Evolutionary conservation across 2,113 vertebrate species (phyloP).

Genomic region (Sylvilagus bachmani): DNA sequence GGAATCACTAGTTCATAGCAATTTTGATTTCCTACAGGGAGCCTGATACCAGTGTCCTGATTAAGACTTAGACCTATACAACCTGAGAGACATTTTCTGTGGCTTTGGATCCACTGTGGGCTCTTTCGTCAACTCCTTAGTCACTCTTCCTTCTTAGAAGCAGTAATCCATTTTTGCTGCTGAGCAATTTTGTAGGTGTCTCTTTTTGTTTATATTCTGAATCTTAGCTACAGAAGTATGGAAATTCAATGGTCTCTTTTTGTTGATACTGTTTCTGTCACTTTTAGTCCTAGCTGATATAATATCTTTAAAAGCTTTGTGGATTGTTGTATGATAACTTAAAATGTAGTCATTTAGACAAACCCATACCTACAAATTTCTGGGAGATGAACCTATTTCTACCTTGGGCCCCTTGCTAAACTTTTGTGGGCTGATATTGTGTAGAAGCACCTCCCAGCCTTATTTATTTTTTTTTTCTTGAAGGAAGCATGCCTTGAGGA

Average conservation of each 20-base stretch:
- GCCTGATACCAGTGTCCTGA: neutral
- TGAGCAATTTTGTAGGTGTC: neutral
- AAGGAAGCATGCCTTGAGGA: neutral
- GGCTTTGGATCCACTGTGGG: neutral
- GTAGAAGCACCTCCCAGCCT: neutral
- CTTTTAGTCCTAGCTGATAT: neutral
- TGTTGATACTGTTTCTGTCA: neutral
- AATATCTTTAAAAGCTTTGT: neutral
- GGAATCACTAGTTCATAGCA: neutral
- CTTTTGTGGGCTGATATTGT: neutral
- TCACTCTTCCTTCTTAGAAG: neutral
- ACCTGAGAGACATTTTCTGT: neutral
- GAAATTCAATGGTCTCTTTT: neutral
- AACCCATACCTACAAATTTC: neutral
- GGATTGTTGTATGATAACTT: neutral
- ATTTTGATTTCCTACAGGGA: neutral
- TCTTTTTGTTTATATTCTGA: neutral
- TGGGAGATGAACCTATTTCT: neutral
- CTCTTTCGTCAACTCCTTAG: neutral
- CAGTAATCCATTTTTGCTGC: neutral
- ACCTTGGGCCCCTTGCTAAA: neutral
- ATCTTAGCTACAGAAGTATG: neutral
- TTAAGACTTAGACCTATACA: neutral
- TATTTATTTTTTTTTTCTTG: neutral
- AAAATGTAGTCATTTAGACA: neutral